phyloP scores from a whole-genome alignment of 2,797 vertebrate genomes.

The Euphonia xanthogaster region DNA sequence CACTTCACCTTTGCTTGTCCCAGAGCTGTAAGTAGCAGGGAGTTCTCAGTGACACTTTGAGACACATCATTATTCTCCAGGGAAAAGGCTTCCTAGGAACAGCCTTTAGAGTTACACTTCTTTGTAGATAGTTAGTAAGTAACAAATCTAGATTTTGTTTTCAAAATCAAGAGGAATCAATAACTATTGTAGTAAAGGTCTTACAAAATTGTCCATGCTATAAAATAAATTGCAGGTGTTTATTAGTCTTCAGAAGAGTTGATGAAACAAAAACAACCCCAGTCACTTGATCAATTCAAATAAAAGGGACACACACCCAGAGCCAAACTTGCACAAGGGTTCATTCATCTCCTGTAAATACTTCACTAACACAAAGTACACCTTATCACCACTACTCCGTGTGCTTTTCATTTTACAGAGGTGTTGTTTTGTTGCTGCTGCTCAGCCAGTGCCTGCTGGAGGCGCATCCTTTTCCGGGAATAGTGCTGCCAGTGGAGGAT shows the following conservation, averaged over 20 bases:
- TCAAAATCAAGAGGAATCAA: neutral
- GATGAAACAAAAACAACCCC: neutral
- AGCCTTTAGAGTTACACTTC: neutral
- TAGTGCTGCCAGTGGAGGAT: slow-evolving; percentile 99
- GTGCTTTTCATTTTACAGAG: slow-evolving; percentile 80
- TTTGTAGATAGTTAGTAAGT: neutral
- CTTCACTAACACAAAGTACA: neutral
- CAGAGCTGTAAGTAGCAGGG: neutral
- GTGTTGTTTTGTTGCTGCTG: slow-evolving; percentile 88
- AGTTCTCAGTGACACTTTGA: neutral
- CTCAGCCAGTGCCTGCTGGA: slow-evolving; percentile 94
- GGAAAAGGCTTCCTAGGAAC: neutral
- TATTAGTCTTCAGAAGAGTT: neutral
- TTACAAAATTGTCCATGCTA: neutral
- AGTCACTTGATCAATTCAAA: neutral
- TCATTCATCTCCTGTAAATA: neutral
- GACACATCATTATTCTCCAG: neutral
- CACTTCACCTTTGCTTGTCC: neutral
- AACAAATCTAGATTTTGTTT: neutral
- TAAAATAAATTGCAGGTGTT: neutral
- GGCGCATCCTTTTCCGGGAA: slow-evolving; percentile 89
- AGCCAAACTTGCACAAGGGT: neutral
- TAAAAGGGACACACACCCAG: neutral
- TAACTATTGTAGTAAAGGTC: neutral
- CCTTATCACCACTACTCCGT: neutral